phyloP scores from a whole-genome alignment of 2,113 vertebrate genomes.

The Platysternon megacephalum region DNA sequence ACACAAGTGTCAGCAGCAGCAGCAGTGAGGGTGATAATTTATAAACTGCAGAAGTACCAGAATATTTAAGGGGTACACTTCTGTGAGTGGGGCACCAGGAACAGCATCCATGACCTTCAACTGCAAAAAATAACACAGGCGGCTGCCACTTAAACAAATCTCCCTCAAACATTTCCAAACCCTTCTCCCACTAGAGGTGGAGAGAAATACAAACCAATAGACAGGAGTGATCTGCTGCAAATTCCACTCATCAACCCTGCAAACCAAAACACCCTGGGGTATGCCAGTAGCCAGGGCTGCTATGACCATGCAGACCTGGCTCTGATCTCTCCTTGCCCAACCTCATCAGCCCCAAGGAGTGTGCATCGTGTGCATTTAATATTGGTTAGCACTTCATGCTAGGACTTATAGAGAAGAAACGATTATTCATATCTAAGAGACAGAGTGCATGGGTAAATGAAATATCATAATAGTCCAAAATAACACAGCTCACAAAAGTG shows the following conservation, averaged over 20 bases:
- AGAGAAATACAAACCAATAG: background rate
- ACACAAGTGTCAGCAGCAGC: background rate
- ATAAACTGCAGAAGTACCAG: background rate
- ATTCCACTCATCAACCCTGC: background rate
- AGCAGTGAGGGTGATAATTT: background rate
- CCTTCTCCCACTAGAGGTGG: background rate
- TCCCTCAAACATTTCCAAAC: background rate
- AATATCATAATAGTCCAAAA: background rate
- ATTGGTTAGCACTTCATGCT: background rate
- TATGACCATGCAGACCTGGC: background rate
- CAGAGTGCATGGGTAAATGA: background rate
- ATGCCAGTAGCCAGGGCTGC: background rate
- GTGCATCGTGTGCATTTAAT: background rate
- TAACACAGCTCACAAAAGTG: background rate
- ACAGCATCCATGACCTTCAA: background rate
- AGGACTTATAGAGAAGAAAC: background rate
- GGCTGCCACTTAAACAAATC: background rate
- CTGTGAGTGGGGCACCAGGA: background rate
- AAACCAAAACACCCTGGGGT: accelerated
- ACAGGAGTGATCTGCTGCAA: background rate
- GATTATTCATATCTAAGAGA: background rate
- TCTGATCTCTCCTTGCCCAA: background rate
- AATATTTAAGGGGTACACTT: background rate
- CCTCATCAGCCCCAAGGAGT: background rate
- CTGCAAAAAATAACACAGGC: background rate